A percentile compares a stretch with the other conserved stretches of the same genome.
These are phyloP conservation scores for Harmothoe impar DNA, from an alignment of 2,888 invertebrate genomes.

Conservation along the genomic window DNA sequence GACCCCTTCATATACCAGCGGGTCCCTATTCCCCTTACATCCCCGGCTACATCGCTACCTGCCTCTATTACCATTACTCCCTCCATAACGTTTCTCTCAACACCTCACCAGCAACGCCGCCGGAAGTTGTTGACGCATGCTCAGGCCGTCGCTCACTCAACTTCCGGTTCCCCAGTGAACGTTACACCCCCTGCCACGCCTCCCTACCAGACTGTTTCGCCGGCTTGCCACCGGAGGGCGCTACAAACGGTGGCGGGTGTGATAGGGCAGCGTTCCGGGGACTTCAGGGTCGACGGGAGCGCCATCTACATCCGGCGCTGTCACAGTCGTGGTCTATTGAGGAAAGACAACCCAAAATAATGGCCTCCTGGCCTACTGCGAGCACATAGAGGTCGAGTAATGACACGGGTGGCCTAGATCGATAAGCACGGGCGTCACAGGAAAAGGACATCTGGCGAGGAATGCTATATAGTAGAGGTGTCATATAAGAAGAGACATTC, in stretches of 20 bases:
- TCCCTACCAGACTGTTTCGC: neutral
- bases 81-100: neutral
- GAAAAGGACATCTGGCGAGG: no score
- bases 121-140: constrained; percentile 29
- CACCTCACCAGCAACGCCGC: neutral
- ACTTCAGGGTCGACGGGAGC: constrained; percentile 1
- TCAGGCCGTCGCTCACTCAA: neutral
- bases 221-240: neutral
- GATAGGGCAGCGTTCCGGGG: neutral
- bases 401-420: neutral
- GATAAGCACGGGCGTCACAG: neutral
- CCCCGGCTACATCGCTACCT: no score
- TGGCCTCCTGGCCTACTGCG: neutral
- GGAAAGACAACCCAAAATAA: neutral
- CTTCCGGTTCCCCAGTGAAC: constrained; percentile 23
- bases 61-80: no score
- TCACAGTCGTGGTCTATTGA: neutral
- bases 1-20: no score
- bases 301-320: constrained; percentile 3
- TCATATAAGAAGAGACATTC: no score
- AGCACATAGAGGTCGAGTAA: constrained; percentile 9
- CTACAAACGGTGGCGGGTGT: neutral
- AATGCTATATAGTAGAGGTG: no score
- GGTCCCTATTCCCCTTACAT: no score
- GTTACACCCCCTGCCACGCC: constrained; percentile 10